These are phyloP conservation scores for Genyomyrus donnyi DNA, from an alignment of 2,113 vertebrate genomes.

Conservation along the genomic window DNA sequence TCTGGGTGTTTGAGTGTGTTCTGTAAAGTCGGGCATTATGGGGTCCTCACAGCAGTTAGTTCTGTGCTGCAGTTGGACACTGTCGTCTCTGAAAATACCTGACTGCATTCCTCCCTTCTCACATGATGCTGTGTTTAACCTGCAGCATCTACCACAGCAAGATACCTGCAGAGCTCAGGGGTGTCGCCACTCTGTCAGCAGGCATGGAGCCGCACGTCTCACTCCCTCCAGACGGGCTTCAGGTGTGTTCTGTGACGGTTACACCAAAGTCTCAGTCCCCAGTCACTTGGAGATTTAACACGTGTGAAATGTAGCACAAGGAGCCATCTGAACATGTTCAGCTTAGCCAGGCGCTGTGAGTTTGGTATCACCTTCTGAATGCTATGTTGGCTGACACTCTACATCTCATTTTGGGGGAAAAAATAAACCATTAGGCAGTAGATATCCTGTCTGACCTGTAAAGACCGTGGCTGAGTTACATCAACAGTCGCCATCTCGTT, in stretches of 20 bases:
- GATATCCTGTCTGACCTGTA: neutral
- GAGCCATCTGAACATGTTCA: neutral
- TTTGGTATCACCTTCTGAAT: neutral
- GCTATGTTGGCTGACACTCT: neutral
- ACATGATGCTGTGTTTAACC: neutral
- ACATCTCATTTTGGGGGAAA: neutral
- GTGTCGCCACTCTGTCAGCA: conserved; percentile 63
- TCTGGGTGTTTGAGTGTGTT: neutral
- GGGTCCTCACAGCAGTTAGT: neutral
- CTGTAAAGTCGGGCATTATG: neutral
- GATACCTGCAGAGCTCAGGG: conserved; percentile 63
- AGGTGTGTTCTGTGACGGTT: conserved; percentile 55
- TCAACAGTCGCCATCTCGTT: neutral
- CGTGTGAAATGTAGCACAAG: neutral
- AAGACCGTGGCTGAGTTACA: neutral
- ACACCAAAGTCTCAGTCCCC: neutral
- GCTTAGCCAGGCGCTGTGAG: neutral
- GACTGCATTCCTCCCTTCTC: neutral
- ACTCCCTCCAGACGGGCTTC: conserved; percentile 62
- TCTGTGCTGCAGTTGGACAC: neutral
- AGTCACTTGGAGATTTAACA: neutral
- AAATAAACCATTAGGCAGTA: neutral
- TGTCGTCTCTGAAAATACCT: neutral
- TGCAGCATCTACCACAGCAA: conserved; percentile 48
- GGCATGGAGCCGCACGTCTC: conserved; percentile 64